phyloP scores from a whole-genome alignment of 2,113 vertebrate species.

The Lepus americanus region DNA sequence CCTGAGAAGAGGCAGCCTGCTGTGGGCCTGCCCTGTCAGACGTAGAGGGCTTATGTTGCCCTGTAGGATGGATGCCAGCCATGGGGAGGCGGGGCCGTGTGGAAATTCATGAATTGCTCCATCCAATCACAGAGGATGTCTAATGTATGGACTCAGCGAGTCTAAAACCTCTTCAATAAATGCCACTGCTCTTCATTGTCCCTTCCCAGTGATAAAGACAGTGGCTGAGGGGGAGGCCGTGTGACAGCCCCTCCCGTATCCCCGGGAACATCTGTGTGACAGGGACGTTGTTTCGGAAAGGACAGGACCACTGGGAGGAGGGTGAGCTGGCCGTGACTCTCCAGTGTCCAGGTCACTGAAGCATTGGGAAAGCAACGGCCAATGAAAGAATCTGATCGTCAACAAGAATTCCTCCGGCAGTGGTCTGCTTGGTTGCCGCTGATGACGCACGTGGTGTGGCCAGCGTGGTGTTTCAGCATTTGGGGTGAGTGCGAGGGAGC shows the following conservation, averaged over 20 bases:
- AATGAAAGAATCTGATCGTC: slow-evolving; percentile 53
- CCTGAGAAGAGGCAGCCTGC: slow-evolving; percentile 45
- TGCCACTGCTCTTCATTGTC: slow-evolving; percentile 60
- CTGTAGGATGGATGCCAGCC: not conserved
- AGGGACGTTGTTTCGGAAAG: slow-evolving; percentile 4
- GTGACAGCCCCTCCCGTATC: not conserved
- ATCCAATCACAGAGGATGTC: slow-evolving; percentile 62
- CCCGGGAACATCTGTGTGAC: not conserved
- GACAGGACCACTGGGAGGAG: slow-evolving; percentile 5
- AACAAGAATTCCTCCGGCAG: not conserved
- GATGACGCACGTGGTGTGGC: slow-evolving; percentile 20
- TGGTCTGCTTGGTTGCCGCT: slow-evolving; percentile 8
- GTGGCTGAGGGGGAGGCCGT: slow-evolving; percentile 39
- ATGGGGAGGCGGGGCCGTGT: not conserved
- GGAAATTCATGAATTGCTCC: slow-evolving; percentile 42
- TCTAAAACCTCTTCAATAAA: slow-evolving; percentile 60
- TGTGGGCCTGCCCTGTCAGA: slow-evolving; percentile 53
- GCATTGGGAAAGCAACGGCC: slow-evolving; percentile 24
- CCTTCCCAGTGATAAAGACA: slow-evolving; percentile 36
- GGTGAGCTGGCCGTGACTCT: slow-evolving; percentile 32
- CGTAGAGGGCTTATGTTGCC: slow-evolving; percentile 1
- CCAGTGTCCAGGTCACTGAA: slow-evolving; percentile 56
- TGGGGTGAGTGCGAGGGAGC: not conserved
- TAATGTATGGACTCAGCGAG: slow-evolving; percentile 45
- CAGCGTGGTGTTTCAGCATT: not conserved